Evolutionary conservation across 2,888 invertebrate species (phyloP).

Genomic region (Cheilosia scutellata): DNA sequence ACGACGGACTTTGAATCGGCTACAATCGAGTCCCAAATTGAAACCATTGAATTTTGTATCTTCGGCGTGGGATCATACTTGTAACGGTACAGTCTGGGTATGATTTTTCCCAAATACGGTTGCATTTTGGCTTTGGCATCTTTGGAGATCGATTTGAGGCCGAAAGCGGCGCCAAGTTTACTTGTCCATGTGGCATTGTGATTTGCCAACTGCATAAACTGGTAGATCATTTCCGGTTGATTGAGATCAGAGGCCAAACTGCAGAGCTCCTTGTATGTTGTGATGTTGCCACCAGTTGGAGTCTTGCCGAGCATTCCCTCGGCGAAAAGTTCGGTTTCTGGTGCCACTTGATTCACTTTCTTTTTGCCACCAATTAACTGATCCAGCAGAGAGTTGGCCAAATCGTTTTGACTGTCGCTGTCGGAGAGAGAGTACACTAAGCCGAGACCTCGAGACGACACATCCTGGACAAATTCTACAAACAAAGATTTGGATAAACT

Average conservation of each 20-base stretch:
- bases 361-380: constrained; percentile 92
- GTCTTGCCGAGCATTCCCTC: constrained; percentile 94
- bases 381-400: constrained; percentile 91
- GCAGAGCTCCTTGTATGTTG: constrained; percentile 97
- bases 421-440: constrained; percentile 93
- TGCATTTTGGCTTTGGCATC: constrained; percentile 93
- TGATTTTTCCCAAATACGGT: constrained; percentile 92
- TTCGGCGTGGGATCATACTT: constrained; percentile 97
- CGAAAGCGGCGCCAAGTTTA: constrained; percentile 95
- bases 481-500: not conserved
- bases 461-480: constrained; percentile 95
- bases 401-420: constrained; percentile 88
- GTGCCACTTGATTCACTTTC: constrained; percentile 89
- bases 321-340: constrained; percentile 94
- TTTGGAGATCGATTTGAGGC: constrained; percentile 93
- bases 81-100: constrained; percentile 92
- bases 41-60: constrained; percentile 96
- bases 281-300: constrained; percentile 94
- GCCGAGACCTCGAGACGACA: constrained; percentile 95
- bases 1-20: constrained; percentile 93
- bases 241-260: constrained; percentile 96
- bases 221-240: constrained; percentile 97
- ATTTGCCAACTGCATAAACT: constrained; percentile 98
- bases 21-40: constrained; percentile 97
- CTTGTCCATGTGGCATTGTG: constrained; percentile 98